Base-by-base conservation (phyloP, 1,140 invertebrate species). In the Drosophila cardini region DNA sequence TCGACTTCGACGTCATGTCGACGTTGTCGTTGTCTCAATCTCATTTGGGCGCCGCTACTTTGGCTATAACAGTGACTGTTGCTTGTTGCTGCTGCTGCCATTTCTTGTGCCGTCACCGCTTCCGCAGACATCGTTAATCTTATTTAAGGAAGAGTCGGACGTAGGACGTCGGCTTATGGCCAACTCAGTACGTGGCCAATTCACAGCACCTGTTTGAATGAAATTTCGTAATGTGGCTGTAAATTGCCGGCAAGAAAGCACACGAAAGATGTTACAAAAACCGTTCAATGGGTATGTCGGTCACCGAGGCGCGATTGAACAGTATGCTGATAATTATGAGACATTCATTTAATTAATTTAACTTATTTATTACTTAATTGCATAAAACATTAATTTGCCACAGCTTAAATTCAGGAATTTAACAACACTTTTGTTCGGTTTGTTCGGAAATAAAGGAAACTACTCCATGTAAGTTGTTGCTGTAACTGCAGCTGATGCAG, bases 71-170 rank as follows among this genome's bases (percentile, higher is more conserved):
- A 52, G 30, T 18, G 7, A 32, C 45, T 57, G 26, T 34, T 46
- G 34, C n/a, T n/a, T 57, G 26, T 34, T 46, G 34, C 45, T 57
- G 26, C 21, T 46, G 34, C 61, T 34, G 34, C 55, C 52, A 6
- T 18, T 58, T 16, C 40, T 55, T 34, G 13, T 38, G 58, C 30
- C 60, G 50, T 56, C 69, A 42, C 46, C 50, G 11, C 53, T 58
- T 57, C 62, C 32, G 60, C 57, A 58, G 45, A 32, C 61, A 53
- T 52, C 70, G 65, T 84, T 83, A 86, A 87, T 86, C 83, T 83
- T 80, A 71, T 83, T 86, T 87, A 86, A 77, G 50, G 72, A 58
- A 61, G 72, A 84, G 61, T 69, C 62, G 34, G 40, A 26, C 40
- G 40, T 50, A 32, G 45, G 45, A 18, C 30, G 26, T 5, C 38